These are phyloP conservation scores for Cephus sareptanus DNA, from an alignment of 2,888 invertebrate genomes.

Conservation along the genomic window DNA sequence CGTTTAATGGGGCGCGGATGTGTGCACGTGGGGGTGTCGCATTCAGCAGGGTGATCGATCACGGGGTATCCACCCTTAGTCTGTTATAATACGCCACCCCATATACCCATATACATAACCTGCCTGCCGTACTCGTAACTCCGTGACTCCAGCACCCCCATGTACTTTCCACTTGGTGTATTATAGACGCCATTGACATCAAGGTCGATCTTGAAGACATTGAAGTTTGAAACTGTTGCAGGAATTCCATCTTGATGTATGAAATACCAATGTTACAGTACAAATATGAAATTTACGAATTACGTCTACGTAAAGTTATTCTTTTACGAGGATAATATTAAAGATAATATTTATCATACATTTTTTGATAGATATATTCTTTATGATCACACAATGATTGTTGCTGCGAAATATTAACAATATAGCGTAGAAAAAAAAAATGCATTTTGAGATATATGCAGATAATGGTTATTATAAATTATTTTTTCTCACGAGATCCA, in stretches of 20 bases:
- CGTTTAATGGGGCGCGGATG: constrained; percentile 62
- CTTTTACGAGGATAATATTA: not conserved
- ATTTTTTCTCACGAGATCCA: constrained; percentile 35
- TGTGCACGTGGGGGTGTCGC: constrained; percentile 59
- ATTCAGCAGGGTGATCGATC: constrained; percentile 62
- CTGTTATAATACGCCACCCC: constrained; percentile 52
- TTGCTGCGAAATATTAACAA: not conserved
- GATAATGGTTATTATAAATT: constrained; percentile 32
- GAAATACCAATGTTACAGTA: not conserved
- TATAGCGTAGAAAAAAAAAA: not conserved
- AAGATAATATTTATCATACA: not conserved
- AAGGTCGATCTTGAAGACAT: not conserved
- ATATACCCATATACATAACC: constrained; percentile 35
- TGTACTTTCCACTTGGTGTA: not conserved
- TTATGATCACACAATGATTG: not conserved
- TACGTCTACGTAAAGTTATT: not conserved
- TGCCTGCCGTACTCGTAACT: constrained; percentile 8
- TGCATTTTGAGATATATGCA: not conserved
- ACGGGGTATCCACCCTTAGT: constrained; percentile 58
- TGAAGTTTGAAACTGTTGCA: not conserved
- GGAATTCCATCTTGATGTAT: not conserved
- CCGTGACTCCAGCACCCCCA: not conserved
- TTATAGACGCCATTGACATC: not conserved
- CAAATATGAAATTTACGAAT: not conserved
- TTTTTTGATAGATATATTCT: not conserved